Evolutionary conservation across 2,797 vertebrate species (phyloP).

Genomic region (Squalus acanthias): DNA sequence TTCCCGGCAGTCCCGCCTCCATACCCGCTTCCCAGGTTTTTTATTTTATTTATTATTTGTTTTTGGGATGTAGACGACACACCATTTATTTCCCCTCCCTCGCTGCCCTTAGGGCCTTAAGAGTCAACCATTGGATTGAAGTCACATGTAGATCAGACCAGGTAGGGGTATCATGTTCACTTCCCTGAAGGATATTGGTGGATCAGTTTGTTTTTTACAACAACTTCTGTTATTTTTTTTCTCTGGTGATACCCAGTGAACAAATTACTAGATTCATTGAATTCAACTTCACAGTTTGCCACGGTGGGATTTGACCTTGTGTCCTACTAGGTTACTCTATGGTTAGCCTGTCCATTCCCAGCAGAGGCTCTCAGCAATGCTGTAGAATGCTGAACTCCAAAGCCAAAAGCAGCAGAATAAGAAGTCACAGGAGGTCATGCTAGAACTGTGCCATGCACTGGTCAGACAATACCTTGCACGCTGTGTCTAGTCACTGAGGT

Average conservation of each 20-base stretch:
- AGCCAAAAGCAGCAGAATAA: not conserved
- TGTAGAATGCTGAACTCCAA: not conserved
- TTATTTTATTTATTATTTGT: not conserved
- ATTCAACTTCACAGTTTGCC: not conserved
- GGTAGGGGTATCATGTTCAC: not conserved
- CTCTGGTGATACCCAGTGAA: not conserved
- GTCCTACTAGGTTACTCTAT: not conserved
- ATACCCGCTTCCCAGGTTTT: not conserved
- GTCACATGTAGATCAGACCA: not conserved
- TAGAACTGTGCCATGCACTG: not conserved
- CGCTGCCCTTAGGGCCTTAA: not conserved
- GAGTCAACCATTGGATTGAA: not conserved
- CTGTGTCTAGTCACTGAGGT: not conserved
- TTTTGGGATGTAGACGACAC: not conserved
- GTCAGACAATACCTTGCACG: not conserved
- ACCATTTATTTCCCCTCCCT: not conserved
- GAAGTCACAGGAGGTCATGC: not conserved
- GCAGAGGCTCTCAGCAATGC: not conserved
- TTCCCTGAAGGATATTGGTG: not conserved
- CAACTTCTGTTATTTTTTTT: not conserved
- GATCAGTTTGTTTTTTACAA: not conserved
- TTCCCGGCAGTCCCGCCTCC: too few relatives aligned
- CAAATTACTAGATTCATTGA: not conserved
- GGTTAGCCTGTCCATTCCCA: not conserved
- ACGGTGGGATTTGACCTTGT: not conserved